Evolutionary conservation across 2,113 vertebrate genomes (phyloP).

Genomic region (Coptodon rendalli): DNA sequence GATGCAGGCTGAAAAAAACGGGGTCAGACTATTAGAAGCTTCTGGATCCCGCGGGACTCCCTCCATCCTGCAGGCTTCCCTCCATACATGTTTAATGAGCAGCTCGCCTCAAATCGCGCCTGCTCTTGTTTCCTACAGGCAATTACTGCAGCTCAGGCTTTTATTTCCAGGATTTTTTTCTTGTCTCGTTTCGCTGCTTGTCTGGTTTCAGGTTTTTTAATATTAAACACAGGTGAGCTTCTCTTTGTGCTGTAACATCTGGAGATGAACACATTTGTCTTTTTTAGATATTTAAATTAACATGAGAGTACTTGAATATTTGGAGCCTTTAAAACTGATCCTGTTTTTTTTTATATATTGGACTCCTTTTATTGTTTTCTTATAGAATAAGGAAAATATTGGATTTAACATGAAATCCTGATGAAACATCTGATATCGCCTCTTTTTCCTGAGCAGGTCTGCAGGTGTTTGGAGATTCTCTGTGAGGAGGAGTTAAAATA

Average conservation of each 20-base stretch:
- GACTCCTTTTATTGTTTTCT: background rate
- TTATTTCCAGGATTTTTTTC: background rate
- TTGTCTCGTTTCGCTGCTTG: background rate
- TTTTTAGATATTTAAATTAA: background rate
- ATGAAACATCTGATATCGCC: background rate
- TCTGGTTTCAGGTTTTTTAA: background rate
- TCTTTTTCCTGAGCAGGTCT: background rate
- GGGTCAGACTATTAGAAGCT: background rate
- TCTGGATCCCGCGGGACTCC: constrained; percentile 20
- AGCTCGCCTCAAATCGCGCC: background rate
- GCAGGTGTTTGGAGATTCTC: background rate
- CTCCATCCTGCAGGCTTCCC: constrained; percentile 14
- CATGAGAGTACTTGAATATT: accelerated
- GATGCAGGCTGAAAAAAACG: background rate
- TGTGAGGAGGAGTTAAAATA: background rate
- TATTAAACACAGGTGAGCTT: background rate
- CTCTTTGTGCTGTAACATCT: background rate
- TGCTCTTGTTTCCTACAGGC: background rate
- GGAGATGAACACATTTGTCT: background rate
- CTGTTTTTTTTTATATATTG: background rate
- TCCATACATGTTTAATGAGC: constrained; percentile 42
- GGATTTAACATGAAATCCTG: background rate
- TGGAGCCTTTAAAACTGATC: background rate
- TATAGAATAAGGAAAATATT: background rate
- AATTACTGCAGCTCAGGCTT: background rate